Evolutionary conservation across 2,888 invertebrate species (phyloP).

Genomic region (Lomographa bimaculata): DNA sequence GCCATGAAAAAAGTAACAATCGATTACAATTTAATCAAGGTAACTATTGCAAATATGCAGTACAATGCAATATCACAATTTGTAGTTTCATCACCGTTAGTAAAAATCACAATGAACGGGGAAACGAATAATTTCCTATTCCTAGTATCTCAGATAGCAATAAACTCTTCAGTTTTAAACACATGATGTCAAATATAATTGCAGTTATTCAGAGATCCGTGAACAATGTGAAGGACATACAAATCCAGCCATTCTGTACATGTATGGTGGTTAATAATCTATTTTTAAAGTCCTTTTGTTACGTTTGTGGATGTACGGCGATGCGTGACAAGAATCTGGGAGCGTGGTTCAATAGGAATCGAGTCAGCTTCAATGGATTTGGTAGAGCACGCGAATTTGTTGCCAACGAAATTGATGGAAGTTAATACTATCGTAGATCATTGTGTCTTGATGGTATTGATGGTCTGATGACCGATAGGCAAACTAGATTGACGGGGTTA

Average conservation of each 20-base stretch:
- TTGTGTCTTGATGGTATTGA: too few relatives aligned
- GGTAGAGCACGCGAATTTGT: constrained; percentile 8
- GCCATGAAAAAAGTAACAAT: too few relatives aligned
- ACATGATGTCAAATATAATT: constrained; percentile 32
- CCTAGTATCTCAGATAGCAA: constrained; percentile 15
- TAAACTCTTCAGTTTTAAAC: constrained; percentile 24
- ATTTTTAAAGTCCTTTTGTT: constrained; percentile 28
- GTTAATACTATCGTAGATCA: too few relatives aligned
- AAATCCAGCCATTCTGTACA: constrained; percentile 1
- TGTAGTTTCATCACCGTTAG: constrained; percentile 12
- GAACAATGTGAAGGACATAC: constrained; percentile 19
- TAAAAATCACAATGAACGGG: constrained; percentile 19
- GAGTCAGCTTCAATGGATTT: constrained; percentile 12
- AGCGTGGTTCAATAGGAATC: constrained; percentile 26
- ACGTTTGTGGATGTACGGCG: constrained; percentile 23
- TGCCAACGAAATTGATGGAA: not conserved
- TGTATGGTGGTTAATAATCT: constrained; percentile 18
- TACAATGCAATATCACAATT: constrained; percentile 7
- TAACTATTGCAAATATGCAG: constrained; percentile 2
- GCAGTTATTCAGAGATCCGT: constrained; percentile 19
- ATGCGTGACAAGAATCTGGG: constrained; percentile 31
- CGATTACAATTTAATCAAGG: constrained; percentile 4
- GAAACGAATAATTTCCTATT: constrained; percentile 18
- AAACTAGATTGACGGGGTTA: too few relatives aligned
- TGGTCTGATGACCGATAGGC: too few relatives aligned